Base-by-base conservation (phyloP, 2,888 invertebrate species). In the Pristionchus mayeri region DNA sequence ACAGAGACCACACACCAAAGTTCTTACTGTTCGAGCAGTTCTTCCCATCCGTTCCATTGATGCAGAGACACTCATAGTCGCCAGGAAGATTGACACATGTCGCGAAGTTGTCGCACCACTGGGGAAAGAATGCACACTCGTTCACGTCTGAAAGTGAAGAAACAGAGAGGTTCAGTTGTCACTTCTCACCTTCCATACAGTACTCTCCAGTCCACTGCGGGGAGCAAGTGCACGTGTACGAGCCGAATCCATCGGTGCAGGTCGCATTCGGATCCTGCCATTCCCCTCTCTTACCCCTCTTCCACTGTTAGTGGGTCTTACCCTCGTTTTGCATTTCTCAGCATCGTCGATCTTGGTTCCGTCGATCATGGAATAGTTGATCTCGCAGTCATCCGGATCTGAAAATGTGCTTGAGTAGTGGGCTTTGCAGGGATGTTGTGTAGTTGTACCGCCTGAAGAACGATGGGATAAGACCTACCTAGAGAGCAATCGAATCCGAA, bases 231-330 rank as follows among this genome's bases (percentile, higher is more conserved):
- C 79, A 79, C 11, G n/a, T 52, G 54, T 79, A 79, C 11, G 30
- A 18, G 37, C 37, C 79, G 54, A 76, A 76, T 24, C 76, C 76
- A 18, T 79, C 79, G 11, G 52, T 79, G 79, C 79, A 79, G 24
- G 34, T 79, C 9, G 54, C 79, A 18, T 30, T 24, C 4, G 16
- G 13, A 18, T 79, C 79, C 79, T 79, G 54, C n/a, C n/a, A n/a
- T n/a, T n/a, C n/a, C n/a, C n/a, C n/a, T n/a, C n/a, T n/a, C n/a
- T n/a, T n/a, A n/a, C n/a, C n/a, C n/a, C n/a, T n/a, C n/a, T n/a
- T n/a, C n/a, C n/a, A n/a, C n/a, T n/a, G n/a, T n/a, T n/a, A n/a
- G n/a, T n/a, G n/a, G n/a, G n/a, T n/a, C n/a, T n/a, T n/a, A n/a
- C n/a, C n/a, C n/a, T n/a, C n/a, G n/a, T n/a, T n/a, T n/a, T n/a